Evolutionary conservation across 1,140 invertebrate genomes (phyloP).

Genomic region (Thaumatotibia leucotreta): DNA sequence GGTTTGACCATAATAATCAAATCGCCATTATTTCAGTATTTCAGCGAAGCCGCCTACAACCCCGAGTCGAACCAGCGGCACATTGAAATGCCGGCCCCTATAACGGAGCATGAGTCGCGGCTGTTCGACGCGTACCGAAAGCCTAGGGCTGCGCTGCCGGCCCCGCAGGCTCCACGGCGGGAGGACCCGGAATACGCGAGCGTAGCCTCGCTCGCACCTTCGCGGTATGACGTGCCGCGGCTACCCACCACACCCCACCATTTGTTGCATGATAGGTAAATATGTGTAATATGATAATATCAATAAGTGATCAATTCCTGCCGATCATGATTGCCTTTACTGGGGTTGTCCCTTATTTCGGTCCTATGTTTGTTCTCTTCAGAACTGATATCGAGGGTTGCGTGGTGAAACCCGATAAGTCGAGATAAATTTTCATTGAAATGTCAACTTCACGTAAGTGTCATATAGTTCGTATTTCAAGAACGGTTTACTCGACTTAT

Average conservation of each 20-base stretch:
- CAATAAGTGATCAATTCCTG: neutral
- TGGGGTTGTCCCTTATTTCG: neutral
- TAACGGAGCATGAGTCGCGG: conserved; percentile 59
- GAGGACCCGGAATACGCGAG: conserved; percentile 68
- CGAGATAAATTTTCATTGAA: no score
- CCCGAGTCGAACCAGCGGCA: conserved; percentile 87
- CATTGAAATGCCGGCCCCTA: conserved; percentile 60
- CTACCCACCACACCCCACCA: conserved; percentile 48
- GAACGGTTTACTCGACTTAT: no score
- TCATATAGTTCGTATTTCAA: no score
- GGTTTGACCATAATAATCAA: neutral
- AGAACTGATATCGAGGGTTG: no score
- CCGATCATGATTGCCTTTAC: neutral
- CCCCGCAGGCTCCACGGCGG: conserved; percentile 50
- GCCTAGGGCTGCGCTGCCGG: conserved; percentile 51
- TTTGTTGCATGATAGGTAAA: conserved; percentile 63
- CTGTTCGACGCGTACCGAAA: conserved; percentile 65
- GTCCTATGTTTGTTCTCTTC: neutral
- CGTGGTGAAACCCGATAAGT: no score
- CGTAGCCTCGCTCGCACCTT: conserved; percentile 54
- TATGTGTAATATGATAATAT: neutral
- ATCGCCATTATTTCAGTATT: conserved; percentile 81
- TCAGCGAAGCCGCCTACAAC: conserved; percentile 90
- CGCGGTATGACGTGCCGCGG: conserved; percentile 43
- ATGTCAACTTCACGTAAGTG: no score